These are phyloP conservation scores for Donacobius atricapilla DNA, from an alignment of 2,113 vertebrate species.

Conservation along the genomic window DNA sequence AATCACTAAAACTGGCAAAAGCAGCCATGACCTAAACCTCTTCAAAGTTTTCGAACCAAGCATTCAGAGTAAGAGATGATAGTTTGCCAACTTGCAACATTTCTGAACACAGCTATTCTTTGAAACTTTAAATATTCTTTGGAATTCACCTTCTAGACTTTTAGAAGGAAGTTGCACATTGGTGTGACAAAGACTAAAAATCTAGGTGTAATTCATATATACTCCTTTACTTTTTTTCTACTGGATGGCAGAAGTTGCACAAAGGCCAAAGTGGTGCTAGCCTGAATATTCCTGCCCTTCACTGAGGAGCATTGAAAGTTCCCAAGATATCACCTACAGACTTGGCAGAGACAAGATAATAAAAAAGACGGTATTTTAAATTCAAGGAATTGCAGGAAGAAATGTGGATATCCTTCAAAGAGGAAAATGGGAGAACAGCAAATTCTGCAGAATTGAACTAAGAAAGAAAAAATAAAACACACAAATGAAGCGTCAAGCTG, in stretches of 20 bases:
- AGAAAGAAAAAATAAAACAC: neutral
- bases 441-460: neutral
- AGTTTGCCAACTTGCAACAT: neutral
- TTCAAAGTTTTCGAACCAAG: neutral
- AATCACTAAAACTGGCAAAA: neutral
- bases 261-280: neutral
- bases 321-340: neutral
- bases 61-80: neutral
- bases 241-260: neutral
- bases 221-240: neutral
- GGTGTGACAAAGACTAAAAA: neutral
- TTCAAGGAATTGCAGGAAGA: neutral
- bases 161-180: neutral
- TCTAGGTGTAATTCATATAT: neutral
- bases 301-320: neutral
- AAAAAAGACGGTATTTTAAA: neutral
- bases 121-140: neutral
- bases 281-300: neutral
- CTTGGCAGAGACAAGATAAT: neutral
- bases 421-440: neutral
- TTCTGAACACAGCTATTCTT: neutral
- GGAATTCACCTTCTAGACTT: neutral
- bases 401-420: neutral
- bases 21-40: neutral
- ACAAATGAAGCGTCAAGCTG: neutral